Percentiles rank a stretch among this genome's conserved stretches.
phyloP scores from a whole-genome alignment of 2,888 invertebrate species.

The Oscheius sp. region DNA sequence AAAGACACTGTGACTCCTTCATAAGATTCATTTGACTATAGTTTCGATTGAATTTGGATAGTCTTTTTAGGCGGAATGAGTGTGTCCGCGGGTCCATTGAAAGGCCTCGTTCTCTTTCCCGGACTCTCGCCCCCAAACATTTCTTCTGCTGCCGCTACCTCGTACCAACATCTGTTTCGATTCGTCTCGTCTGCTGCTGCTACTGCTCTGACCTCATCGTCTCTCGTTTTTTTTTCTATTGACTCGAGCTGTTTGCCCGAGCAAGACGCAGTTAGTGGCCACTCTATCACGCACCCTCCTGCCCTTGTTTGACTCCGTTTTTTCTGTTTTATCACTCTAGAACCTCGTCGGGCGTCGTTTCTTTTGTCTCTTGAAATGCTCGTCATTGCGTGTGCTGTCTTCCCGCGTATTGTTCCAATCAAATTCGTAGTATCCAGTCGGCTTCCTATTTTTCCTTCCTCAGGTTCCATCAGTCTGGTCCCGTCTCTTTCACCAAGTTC shows the following conservation, averaged over 20 bases:
- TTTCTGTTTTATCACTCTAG: conserved; percentile 1
- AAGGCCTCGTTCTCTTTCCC: too few species aligned
- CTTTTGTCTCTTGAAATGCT: not conserved
- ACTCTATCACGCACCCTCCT: conserved; percentile 17
- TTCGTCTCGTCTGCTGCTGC: conserved; percentile 5
- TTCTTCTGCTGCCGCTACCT: not conserved
- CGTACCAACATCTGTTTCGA: conserved; percentile 13
- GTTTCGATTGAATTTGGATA: too few species aligned
- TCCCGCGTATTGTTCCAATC: not conserved
- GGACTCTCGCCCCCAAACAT: not conserved
- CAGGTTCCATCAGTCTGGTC: not conserved
- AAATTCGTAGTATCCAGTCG: not conserved
- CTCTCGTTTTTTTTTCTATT: conserved; percentile 19
- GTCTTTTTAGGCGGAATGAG: too few species aligned
- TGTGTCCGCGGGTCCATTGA: too few species aligned
- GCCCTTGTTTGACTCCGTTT: conserved; percentile 23
- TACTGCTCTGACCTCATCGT: conserved; percentile 24
- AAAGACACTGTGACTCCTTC: too few species aligned
- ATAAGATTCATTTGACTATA: too few species aligned
- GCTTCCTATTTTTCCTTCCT: not conserved
- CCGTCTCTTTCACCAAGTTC: too few species aligned
- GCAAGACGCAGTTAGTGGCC: conserved; percentile 27
- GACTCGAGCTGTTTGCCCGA: conserved; percentile 21
- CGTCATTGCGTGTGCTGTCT: not conserved
- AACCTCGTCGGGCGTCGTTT: not conserved